phyloP scores from a whole-genome alignment of 2,888 invertebrate genomes.

The Gastracanthus pulcherrimus region DNA sequence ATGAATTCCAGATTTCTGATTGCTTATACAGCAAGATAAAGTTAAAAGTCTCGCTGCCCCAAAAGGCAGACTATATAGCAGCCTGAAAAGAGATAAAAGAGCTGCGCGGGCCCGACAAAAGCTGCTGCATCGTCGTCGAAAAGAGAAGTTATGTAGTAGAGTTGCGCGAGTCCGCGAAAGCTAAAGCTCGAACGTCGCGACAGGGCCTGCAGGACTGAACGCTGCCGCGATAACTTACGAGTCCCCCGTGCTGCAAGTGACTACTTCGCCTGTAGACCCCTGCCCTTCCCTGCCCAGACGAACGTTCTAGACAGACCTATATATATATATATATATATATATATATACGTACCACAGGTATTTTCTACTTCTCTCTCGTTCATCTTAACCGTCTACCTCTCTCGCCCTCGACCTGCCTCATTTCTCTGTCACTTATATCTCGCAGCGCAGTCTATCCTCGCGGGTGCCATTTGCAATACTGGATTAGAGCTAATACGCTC shows the following conservation, averaged over 20 bases:
- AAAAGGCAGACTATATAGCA: no score
- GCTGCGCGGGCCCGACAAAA: no score
- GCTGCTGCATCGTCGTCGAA: no score
- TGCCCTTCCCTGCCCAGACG: neutral
- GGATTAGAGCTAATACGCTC: neutral
- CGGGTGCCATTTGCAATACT: conserved; percentile 26
- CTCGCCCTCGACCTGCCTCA: neutral
- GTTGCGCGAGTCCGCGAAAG: neutral
- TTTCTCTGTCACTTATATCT: conserved; percentile 30
- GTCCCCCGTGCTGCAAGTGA: conserved; percentile 26
- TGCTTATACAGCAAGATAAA: no score
- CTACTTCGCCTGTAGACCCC: neutral
- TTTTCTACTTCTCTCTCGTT: neutral
- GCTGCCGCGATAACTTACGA: conserved; percentile 21
- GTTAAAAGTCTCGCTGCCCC: no score
- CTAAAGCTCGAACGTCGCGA: neutral
- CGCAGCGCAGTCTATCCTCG: conserved; percentile 1
- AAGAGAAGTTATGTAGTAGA: conserved; percentile 16
- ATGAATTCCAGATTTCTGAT: no score
- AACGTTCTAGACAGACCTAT: conserved; percentile 3
- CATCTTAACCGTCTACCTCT: no score
- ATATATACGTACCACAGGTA: neutral
- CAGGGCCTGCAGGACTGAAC: no score
- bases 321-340: neutral
- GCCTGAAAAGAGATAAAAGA: no score